Evolutionary conservation across 1,140 invertebrate genomes (phyloP), one percentile per base, ranked within the genome.

Genomic region (Hyles vespertilio): DNA sequence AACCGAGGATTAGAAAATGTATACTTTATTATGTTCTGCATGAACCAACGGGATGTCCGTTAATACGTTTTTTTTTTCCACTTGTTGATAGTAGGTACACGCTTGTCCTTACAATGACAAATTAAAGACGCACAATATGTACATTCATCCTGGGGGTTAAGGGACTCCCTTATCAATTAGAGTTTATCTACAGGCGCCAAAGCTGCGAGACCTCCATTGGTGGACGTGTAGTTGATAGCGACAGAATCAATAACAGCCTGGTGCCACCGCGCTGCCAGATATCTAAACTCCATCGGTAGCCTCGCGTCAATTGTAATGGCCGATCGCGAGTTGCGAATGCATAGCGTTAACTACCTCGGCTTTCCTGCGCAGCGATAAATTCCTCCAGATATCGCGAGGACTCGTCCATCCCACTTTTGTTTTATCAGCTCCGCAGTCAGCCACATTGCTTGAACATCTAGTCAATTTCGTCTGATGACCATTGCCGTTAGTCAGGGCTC

Each of bases 331-430:
- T 48, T 33, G 33, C 3, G 9, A 56, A 4, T 56, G 40, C 12
- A 11, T 3, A 50, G 22, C 6, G 51, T 61, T 74, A 71, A 68
- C 81, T 72, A 89, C 85, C 85, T 89, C 84, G 7, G 74, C 75
- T 65, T 87, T 89, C 65, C 82, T 81, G n/a, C 86, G 78, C 57
- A 89, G 59, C 34, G 86, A 89, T 55, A 89, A 77, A 56, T 89
- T 89, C 60, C 86, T 80, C 86, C 86, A 89, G 68, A 89, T 84
- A 58, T 87, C 86, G 12, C 86, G 71, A 51, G 86, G 86, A 70
- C 84, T 87, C 9, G 78, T 83, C 85, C 85, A 89, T 67, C 79
- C 84, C 45, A 77, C 72, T 76, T 86, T 89, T 51, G 75, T 56
- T 76, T 84, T 89, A 70, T 89, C 84, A 61, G 69, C 59, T 51